Evolutionary conservation across 1,140 invertebrate species (phyloP), one percentile per base, ranked within the genome.

Genomic region (Samia ricini): DNA sequence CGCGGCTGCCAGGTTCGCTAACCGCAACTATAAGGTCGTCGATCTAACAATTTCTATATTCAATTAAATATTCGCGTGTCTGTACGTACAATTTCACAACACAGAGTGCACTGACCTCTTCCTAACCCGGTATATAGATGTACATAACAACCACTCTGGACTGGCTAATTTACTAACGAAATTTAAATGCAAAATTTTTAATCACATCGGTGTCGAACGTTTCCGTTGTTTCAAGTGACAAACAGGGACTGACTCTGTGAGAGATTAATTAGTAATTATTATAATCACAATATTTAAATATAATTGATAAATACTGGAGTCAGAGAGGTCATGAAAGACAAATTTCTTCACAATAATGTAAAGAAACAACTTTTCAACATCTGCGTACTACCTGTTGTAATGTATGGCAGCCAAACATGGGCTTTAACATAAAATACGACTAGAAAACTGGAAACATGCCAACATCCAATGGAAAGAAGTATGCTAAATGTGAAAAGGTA

Each of bases 181-280:
- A n/a, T n/a, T 77, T 69, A 72, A 72, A 72, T 61, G 64, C 55
- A 10, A 64, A 62, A 54, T 21, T 64, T n/a, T 66, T 66, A 72
- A 75, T 72, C 64, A 68, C 61, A 59, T 49, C 48, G n/a, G 29
- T 42, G 15, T 15, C 51, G 10, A 65, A 61, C 61, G 24, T 63
- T 58, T 20, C 20, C 50, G 52, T 24, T 50, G 60, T 68, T 63
- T 42, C 55, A 57, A 42, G 33, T 42, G 33, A 52, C 49, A 42
- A 22, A 20, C 26, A 12, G 8, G 56, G 7, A 36, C 29, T 26
- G 56, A 36, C 7, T 36, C 21, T 5, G 29, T n/a, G 0, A 51
- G 21, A 20, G 50, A 52, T 52, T 19, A 12, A 12, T 42, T 12
- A 42, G 10, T 15, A 42, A 15, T 26, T 26, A 26, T 4, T 26